A percentile compares a stretch with the other conserved stretches of the same genome.
phyloP scores from a whole-genome alignment of 2,113 vertebrate species.

The Seriola dumerili region DNA sequence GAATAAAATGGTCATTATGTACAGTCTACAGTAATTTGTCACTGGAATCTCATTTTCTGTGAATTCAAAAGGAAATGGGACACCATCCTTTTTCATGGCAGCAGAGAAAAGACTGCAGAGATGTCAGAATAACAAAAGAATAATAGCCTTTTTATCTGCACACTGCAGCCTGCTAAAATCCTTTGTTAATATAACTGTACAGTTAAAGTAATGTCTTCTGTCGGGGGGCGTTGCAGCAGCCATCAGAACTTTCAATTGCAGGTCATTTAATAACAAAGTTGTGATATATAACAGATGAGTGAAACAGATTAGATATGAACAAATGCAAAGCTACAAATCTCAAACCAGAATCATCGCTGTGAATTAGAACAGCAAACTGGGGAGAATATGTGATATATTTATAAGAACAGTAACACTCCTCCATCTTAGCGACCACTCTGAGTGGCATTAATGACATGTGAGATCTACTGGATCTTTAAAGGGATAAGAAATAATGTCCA shows the following conservation, averaged over 20 bases:
- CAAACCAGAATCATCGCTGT: background rate
- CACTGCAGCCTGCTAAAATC: slow-evolving; percentile 58
- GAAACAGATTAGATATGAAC: slow-evolving; percentile 18
- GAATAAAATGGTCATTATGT: slow-evolving; percentile 66
- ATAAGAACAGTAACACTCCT: background rate
- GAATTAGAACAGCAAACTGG: slow-evolving; percentile 24
- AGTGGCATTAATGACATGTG: slow-evolving; percentile 35
- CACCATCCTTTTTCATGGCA: slow-evolving; percentile 53
- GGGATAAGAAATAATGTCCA: slow-evolving; percentile 16
- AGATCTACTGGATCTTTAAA: slow-evolving; percentile 27
- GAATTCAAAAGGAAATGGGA: slow-evolving; percentile 60
- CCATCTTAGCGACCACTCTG: slow-evolving; percentile 10
- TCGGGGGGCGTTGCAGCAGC: slow-evolving; percentile 21
- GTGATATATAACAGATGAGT: slow-evolving; percentile 18
- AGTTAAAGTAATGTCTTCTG: slow-evolving; percentile 58
- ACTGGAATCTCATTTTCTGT: slow-evolving; percentile 67
- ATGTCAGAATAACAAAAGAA: slow-evolving; percentile 78
- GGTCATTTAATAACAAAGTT: slow-evolving; percentile 52
- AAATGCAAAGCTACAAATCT: slow-evolving; percentile 7
- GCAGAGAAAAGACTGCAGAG: slow-evolving; percentile 65
- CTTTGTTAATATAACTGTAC: slow-evolving; percentile 67
- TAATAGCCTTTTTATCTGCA: slow-evolving; percentile 71
- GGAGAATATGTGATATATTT: background rate
- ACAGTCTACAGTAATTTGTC: slow-evolving; percentile 68
- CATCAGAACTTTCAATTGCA: slow-evolving; percentile 15